These are phyloP conservation scores for Brachyptera putata DNA, from an alignment of 2,888 invertebrate genomes.

Conservation along the genomic window DNA sequence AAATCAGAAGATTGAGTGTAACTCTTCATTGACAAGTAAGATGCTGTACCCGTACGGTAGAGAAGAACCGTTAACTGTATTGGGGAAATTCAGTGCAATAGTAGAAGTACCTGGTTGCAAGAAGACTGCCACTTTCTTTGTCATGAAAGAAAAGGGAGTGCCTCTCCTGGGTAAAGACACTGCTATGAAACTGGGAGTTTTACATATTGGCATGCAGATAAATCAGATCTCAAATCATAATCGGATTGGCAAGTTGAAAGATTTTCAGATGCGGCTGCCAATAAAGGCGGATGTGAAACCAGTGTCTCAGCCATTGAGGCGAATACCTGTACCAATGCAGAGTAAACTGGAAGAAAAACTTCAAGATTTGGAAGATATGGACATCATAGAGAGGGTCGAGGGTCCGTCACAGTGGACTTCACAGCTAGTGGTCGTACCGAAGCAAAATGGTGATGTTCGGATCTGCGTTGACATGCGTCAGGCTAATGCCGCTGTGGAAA, in stretches of 20 bases:
- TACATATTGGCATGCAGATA: slow-evolving; percentile 2
- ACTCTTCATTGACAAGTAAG: not conserved
- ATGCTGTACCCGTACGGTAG: slow-evolving; percentile 19
- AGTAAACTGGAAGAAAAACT: slow-evolving; percentile 35
- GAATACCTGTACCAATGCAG: slow-evolving; percentile 39
- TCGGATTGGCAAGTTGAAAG: not conserved
- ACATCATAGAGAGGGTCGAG: slow-evolving; percentile 30
- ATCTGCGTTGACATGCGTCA: slow-evolving; percentile 37
- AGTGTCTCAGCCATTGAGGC: slow-evolving; percentile 38
- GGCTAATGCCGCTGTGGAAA: slow-evolving; percentile 35
- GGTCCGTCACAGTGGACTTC: too few relatives aligned
- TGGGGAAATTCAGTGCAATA: slow-evolving; percentile 15
- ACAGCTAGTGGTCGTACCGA: slow-evolving; percentile 37
- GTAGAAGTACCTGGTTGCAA: not conserved
- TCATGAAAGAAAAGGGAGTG: slow-evolving; percentile 21
- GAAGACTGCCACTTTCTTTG: slow-evolving; percentile 6
- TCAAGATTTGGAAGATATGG: slow-evolving; percentile 31
- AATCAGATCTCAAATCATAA: not conserved
- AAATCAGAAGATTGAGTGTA: slow-evolving; percentile 2
- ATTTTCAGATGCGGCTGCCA: slow-evolving; percentile 9
- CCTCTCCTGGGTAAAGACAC: slow-evolving; percentile 21
- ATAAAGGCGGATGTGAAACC: slow-evolving; percentile 29
- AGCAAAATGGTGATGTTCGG: slow-evolving; percentile 35
- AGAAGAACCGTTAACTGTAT: not conserved
- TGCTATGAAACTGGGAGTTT: slow-evolving; percentile 18